Percentiles rank a stretch among this genome's conserved stretches.
Evolutionary conservation across 2,888 invertebrate genomes (phyloP).

Genomic region (Aspidiotus rigidus): DNA sequence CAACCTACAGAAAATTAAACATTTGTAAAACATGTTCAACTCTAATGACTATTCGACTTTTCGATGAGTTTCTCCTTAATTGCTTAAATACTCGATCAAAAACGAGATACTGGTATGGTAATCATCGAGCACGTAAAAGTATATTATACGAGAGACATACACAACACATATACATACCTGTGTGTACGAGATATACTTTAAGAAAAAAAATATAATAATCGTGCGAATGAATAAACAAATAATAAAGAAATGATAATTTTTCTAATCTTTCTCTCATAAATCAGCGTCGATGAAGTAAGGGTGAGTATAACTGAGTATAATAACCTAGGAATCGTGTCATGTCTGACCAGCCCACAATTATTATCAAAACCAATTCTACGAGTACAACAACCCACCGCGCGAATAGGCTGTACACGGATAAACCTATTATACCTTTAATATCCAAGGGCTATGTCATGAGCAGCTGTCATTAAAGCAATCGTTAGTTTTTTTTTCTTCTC

Average conservation of each 20-base stretch:
- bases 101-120: too few species aligned
- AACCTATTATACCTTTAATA: conserved; percentile 8
- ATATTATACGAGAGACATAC: too few species aligned
- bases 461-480: conserved; percentile 30
- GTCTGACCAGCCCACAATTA: conserved; percentile 32
- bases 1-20: too few species aligned
- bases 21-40: too few species aligned
- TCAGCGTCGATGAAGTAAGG: conserved; percentile 16
- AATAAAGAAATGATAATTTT: conserved; percentile 26
- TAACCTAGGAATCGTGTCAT: conserved; percentile 32
- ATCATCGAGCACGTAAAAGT: too few species aligned
- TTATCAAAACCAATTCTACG: conserved; percentile 31
- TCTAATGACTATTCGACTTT: too few species aligned
- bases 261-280: neutral
- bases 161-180: neutral
- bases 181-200: neutral
- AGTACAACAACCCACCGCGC: conserved; percentile 8
- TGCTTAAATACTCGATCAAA: too few species aligned
- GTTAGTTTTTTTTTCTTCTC: conserved; percentile 20
- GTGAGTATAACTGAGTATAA: conserved; percentile 32
- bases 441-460: conserved; percentile 26
- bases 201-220: conserved; percentile 17
- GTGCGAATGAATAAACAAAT: conserved; percentile 33
- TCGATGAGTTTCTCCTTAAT: too few species aligned
- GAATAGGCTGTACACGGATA: neutral